Percentiles rank a stretch among this genome's conserved stretches.
phyloP scores from a whole-genome alignment of 23 tunicate genomes.

The Oikopleura vanhoeffeni region DNA sequence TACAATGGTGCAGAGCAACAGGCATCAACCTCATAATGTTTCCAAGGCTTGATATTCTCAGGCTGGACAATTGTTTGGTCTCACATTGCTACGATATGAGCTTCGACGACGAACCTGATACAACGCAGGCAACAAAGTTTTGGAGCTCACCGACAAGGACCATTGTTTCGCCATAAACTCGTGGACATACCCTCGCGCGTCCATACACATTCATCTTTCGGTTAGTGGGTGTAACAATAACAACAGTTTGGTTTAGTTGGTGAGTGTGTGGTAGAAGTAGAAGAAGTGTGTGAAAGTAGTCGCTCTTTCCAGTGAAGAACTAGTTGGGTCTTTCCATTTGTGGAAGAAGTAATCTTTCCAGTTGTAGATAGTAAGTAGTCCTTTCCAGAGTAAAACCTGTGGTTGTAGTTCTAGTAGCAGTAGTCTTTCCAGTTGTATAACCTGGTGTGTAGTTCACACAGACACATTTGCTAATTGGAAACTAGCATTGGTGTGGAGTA shows the following conservation, averaged over 20 bases:
- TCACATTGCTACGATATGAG: conserved; percentile 51
- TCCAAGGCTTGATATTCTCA: conserved; percentile 14
- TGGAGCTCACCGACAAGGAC: neutral
- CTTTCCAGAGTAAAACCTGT: neutral
- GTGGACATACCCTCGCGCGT: neutral
- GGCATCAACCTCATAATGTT: neutral
- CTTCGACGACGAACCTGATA: conserved; percentile 16
- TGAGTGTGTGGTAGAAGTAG: neutral
- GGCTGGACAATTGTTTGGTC: conserved; percentile 35
- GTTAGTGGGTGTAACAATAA: neutral
- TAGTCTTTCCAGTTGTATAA: neutral
- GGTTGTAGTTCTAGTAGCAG: neutral
- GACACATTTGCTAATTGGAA: conserved; percentile 40
- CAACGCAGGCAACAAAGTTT: neutral
- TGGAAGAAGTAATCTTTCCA: neutral
- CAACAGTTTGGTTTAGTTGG: neutral
- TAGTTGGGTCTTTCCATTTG: neutral
- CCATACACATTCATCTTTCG: neutral
- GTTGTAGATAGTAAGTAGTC: neutral
- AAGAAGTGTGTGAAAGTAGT: neutral
- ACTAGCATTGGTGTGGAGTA: conserved; percentile 31
- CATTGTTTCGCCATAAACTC: neutral
- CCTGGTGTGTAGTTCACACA: neutral
- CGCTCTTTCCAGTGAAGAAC: neutral
- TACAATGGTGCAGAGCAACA: neutral